Evolutionary conservation across 2,888 invertebrate genomes (phyloP).

Genomic region (Agriopis aurantiaria): DNA sequence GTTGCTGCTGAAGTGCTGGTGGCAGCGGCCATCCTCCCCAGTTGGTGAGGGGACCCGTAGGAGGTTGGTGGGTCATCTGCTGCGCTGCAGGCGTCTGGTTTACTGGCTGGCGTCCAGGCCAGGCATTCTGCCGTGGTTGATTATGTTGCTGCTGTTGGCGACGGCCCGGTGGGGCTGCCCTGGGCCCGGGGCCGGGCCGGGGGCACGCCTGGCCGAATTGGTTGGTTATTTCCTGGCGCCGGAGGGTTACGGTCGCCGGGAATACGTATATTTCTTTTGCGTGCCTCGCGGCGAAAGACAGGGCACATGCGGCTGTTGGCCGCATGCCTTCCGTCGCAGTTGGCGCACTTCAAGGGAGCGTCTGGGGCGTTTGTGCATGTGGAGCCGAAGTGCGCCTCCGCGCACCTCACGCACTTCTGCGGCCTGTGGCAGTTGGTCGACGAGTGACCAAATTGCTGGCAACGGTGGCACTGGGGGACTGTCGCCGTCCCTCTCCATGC

Average conservation of each 20-base stretch:
- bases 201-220: too few species aligned
- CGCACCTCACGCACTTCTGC: slow-evolving; percentile 7
- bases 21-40: too few species aligned
- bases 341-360: slow-evolving; percentile 33
- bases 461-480: background rate
- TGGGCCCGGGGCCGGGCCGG: too few species aligned
- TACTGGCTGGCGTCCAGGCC: too few species aligned
- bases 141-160: too few species aligned
- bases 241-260: background rate
- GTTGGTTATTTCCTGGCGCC: slow-evolving; percentile 11
- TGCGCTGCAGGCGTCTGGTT: too few species aligned
- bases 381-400: slow-evolving; percentile 14
- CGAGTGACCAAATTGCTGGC: slow-evolving; percentile 1
- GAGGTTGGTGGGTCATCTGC: too few species aligned
- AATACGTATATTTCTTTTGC: slow-evolving; percentile 4
- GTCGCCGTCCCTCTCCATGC: background rate
- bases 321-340: slow-evolving; percentile 32
- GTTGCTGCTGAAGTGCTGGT: too few species aligned
- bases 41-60: too few species aligned
- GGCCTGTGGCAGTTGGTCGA: background rate
- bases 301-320: slow-evolving; percentile 33
- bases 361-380: slow-evolving; percentile 28
- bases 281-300: background rate
- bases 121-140: too few species aligned
- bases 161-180: too few species aligned